Percentiles rank a stretch among this genome's conserved stretches.
Conservation (phyloP, 2,888 invertebrate species). For the Meloe dianella region DNA sequence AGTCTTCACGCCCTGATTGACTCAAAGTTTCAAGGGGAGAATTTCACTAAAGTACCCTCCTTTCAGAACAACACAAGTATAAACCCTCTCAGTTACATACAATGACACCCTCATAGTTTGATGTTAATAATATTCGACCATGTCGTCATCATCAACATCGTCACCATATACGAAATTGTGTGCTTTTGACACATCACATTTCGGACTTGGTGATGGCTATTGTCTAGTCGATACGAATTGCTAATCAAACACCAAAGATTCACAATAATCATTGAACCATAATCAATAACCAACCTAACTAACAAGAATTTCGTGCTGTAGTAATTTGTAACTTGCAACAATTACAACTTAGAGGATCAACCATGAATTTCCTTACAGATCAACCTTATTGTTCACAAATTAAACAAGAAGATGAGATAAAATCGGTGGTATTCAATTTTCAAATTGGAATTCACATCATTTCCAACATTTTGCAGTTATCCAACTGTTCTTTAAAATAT, state of each 20-base stretch:
- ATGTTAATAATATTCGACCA: slow-evolving; percentile 46
- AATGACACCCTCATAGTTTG: slow-evolving; percentile 42
- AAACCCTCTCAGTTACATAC: slow-evolving; percentile 47
- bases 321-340: slow-evolving; percentile 23
- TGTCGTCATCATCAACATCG: slow-evolving; percentile 30
- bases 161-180: slow-evolving; percentile 35
- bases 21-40: slow-evolving; percentile 43
- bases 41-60: slow-evolving; percentile 35
- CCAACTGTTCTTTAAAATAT: not conserved
- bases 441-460: not conserved
- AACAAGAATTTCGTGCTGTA: slow-evolving; percentile 22
- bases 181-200: slow-evolving; percentile 49
- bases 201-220: slow-evolving; percentile 45
- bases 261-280: slow-evolving; percentile 28
- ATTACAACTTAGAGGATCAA: slow-evolving; percentile 13
- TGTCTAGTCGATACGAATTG: slow-evolving; percentile 20
- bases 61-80: slow-evolving; percentile 11
- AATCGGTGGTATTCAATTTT: not conserved
- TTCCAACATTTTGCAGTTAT: slow-evolving; percentile 23
- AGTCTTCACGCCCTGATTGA: slow-evolving; percentile 60
- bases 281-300: slow-evolving; percentile 22
- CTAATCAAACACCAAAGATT: slow-evolving; percentile 30
- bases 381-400: not conserved
- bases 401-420: not conserved
- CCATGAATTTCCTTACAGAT: not conserved